Percentiles rank a stretch among this genome's conserved stretches.
Conservation (phyloP, 2,888 invertebrate genomes). For the Nineta flava region DNA sequence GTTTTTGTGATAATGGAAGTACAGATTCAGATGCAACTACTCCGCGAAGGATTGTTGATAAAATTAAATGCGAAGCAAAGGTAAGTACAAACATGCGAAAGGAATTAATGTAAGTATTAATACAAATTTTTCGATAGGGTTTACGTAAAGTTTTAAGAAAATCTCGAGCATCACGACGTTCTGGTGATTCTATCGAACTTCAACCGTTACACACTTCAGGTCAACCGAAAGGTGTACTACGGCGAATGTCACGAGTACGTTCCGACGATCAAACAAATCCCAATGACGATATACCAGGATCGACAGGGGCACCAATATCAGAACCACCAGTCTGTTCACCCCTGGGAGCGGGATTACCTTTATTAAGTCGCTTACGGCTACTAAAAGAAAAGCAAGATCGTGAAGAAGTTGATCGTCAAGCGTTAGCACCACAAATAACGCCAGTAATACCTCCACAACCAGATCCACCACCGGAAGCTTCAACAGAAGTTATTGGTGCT, state of each 20-base stretch:
- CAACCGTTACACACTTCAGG: constrained; percentile 37
- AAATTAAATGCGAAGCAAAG: constrained; percentile 71
- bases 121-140: constrained; percentile 26
- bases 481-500: constrained; percentile 47
- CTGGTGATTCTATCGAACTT: constrained; percentile 52
- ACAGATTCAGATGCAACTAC: constrained; percentile 40
- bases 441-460: constrained; percentile 21
- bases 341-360: constrained; percentile 69
- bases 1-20: constrained; percentile 10
- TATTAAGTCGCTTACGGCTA: constrained; percentile 59
- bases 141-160: constrained; percentile 42
- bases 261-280: constrained; percentile 50
- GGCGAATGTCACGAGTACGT: constrained; percentile 58
- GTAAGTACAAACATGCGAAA: constrained; percentile 18
- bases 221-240: constrained; percentile 39
- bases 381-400: constrained; percentile 69
- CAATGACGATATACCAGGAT: constrained; percentile 18
- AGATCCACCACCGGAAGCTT: constrained; percentile 26
- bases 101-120: background rate
- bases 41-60: constrained; percentile 65
- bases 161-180: constrained; percentile 36
- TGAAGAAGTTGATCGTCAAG: constrained; percentile 28
- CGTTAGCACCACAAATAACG: constrained; percentile 20
- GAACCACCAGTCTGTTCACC: constrained; percentile 40
- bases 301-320: constrained; percentile 24